Evolutionary conservation across 2,113 vertebrate genomes (phyloP).

Genomic region (Emydura subglobosa): DNA sequence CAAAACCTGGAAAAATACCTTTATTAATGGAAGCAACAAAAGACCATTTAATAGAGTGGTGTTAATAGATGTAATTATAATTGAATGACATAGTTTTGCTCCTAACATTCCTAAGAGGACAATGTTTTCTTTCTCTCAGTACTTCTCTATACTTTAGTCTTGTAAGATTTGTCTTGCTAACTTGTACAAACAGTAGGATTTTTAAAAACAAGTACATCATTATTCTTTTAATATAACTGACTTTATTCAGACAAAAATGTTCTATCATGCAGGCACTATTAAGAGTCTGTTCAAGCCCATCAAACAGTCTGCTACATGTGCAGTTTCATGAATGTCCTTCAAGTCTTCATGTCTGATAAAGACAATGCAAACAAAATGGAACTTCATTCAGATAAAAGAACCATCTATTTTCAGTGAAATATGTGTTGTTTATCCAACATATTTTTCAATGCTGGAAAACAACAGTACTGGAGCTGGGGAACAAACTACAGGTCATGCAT

Average conservation of each 20-base stretch:
- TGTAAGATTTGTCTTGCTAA: constrained; percentile 31
- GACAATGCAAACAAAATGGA: not conserved
- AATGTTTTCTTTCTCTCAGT: constrained; percentile 44
- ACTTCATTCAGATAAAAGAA: not conserved
- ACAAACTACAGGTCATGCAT: not conserved
- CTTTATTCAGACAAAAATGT: not conserved
- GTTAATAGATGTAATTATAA: constrained; percentile 63
- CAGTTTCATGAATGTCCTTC: fast-evolving
- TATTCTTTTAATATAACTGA: fast-evolving
- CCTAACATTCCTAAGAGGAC: constrained; percentile 14
- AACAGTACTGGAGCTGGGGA: not conserved
- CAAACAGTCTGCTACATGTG: not conserved
- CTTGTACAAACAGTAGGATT: not conserved
- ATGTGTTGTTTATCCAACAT: not conserved
- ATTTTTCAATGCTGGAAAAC: not conserved
- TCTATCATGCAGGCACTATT: not conserved
- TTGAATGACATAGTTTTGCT: constrained; percentile 14
- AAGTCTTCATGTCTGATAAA: not conserved
- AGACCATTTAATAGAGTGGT: not conserved
- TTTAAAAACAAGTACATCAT: not conserved
- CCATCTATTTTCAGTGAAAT: not conserved
- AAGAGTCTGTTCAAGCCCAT: not conserved
- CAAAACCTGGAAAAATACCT: constrained; percentile 48
- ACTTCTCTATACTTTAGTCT: not conserved
- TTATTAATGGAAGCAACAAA: constrained; percentile 46